Evolutionary conservation across 2,888 invertebrate species (phyloP).

Genomic region (Mythimna loreyi): DNA sequence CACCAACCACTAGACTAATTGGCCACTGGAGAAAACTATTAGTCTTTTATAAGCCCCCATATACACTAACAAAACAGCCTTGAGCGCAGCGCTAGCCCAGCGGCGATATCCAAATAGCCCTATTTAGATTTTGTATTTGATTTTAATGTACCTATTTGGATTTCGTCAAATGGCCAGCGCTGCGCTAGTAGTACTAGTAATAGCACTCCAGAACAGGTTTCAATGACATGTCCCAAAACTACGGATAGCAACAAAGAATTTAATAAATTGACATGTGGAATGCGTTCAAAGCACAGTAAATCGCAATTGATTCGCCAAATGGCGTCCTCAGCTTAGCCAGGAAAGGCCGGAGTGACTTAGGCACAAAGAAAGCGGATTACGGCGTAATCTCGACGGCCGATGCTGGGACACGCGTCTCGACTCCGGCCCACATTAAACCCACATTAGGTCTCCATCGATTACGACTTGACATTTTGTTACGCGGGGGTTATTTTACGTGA

Average conservation of each 20-base stretch:
- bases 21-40: too few relatives aligned
- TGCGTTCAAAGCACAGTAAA: slow-evolving; percentile 69
- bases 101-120: too few relatives aligned
- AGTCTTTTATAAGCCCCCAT: too few relatives aligned
- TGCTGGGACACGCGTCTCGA: slow-evolving; percentile 83
- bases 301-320: slow-evolving; percentile 78
- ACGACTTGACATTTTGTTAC: slow-evolving; percentile 78
- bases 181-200: too few relatives aligned
- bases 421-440: slow-evolving; percentile 82
- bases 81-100: too few relatives aligned
- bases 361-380: slow-evolving; percentile 86
- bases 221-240: neutral
- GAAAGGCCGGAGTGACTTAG: slow-evolving; percentile 78
- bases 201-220: too few relatives aligned
- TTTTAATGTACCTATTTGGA: too few relatives aligned
- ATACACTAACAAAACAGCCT: too few relatives aligned
- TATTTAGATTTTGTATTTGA: too few relatives aligned
- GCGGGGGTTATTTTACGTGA: slow-evolving; percentile 68
- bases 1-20: too few relatives aligned
- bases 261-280: slow-evolving; percentile 58
- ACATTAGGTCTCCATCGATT: slow-evolving; percentile 86
- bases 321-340: slow-evolving; percentile 71
- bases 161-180: too few relatives aligned
- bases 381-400: slow-evolving; percentile 81
- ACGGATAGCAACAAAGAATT: slow-evolving; percentile 30